Base-by-base conservation (phyloP, 2,888 invertebrate genomes). In the Apamea anceps region DNA sequence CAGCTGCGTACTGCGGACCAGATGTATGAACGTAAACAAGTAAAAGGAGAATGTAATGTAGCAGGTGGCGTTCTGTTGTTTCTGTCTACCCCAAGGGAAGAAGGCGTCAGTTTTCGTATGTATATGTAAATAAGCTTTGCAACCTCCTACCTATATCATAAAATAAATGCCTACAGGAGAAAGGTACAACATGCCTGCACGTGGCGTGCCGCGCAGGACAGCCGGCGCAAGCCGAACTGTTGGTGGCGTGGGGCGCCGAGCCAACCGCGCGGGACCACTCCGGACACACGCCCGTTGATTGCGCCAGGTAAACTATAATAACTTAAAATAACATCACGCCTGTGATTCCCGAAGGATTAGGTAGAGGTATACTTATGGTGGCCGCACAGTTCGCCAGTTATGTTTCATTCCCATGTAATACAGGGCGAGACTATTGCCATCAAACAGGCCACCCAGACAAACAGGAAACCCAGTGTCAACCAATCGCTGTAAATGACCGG, bases 201-300 rank as follows among this genome's bases (percentile, higher is more conserved):
- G 99, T 99, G 77, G 99, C 99, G 5, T 99, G 99, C 70, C 98
- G 99, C 91, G 99, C 99, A 81, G 99, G 99, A 7, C 99, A 99
- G 97, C 97, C 98, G 63, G 97, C 98, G 57, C 99, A 99, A 96
- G 98, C 99, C 51, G 99, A 99, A 96, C 97, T 99, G 90, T 97
- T 99, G 84, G 98, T 98, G 86, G 98, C 99, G 37, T 99, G 99
- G 97, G 99, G 99, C 63, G 99, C 99, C 25, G 99, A 99, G 96
- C 98, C 99, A 65, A 98, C 98, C 82, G 98, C 98, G 45, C 95
- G 98, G 13, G 99, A 99, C 96, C 97, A 97, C 80, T 97, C 97
- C 90, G 98, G 98, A 0, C 97, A 98, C 92, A 98, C 98, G 18
- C 98, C 99, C 5, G 96, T 98, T 0, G 98, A 98, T 86, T 97